Evolutionary conservation across 2,113 vertebrate genomes (phyloP).

Genomic region (Chaetura pelagica): DNA sequence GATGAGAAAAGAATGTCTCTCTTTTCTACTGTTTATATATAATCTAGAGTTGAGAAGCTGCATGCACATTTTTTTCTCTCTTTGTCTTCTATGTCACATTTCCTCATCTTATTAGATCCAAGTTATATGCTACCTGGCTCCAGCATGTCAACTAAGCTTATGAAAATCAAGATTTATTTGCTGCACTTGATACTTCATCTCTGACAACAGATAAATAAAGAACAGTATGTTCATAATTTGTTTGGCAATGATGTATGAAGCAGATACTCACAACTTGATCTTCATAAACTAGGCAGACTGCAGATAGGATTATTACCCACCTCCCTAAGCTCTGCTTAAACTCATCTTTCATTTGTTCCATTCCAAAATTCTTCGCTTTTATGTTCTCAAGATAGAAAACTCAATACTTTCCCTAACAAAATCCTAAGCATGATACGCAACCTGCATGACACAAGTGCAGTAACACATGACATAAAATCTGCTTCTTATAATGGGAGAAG

Average conservation of each 20-base stretch:
- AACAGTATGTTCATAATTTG: conserved; percentile 77
- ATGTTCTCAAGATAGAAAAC: not conserved
- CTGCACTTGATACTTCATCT: conserved; percentile 62
- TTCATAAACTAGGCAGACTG: conserved; percentile 55
- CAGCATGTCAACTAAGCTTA: conserved; percentile 55
- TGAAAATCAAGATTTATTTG: conserved; percentile 78
- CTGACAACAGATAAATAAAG: conserved; percentile 71
- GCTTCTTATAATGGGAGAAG: not conserved
- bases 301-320: conserved; percentile 38
- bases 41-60: not conserved
- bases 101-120: conserved; percentile 62
- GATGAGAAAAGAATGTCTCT: not conserved
- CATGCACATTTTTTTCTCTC: not conserved
- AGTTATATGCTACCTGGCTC: conserved; percentile 42
- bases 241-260: conserved; percentile 77
- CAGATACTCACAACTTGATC: conserved; percentile 65
- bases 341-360: not conserved
- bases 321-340: conserved; percentile 1
- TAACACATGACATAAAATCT: not conserved
- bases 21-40: not conserved
- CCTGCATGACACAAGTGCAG: not conserved
- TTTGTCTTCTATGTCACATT: conserved; percentile 18
- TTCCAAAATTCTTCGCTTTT: not conserved
- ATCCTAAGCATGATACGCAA: not conserved
- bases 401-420: not conserved